Conservation (phyloP, 2,113 vertebrate genomes). For the Gallinago paraguaiae region DNA sequence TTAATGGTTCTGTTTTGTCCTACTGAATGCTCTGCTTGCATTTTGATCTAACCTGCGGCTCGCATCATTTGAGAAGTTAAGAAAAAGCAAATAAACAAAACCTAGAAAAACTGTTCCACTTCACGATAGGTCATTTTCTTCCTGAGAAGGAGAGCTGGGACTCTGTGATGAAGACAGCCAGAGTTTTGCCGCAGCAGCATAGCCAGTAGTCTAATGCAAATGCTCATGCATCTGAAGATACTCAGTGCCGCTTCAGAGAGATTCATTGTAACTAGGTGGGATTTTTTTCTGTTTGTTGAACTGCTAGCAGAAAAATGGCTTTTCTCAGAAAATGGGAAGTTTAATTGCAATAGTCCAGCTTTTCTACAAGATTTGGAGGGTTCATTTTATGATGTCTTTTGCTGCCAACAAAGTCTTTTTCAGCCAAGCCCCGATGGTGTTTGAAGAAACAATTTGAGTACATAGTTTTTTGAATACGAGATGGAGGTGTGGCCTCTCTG, state of each 20-base stretch:
- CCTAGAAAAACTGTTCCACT: not conserved
- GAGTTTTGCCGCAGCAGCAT: not conserved
- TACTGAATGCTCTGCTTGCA: not conserved
- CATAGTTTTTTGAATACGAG: not conserved
- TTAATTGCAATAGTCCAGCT: not conserved
- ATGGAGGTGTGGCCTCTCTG: not conserved
- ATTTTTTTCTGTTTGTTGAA: not conserved
- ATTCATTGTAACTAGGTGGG: not conserved
- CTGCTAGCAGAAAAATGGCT: not conserved
- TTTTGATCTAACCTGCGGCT: not conserved
- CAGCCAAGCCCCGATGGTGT: not conserved
- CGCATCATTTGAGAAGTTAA: not conserved
- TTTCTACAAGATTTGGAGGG: not conserved
- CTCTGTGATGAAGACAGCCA: not conserved
- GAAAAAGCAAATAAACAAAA: not conserved
- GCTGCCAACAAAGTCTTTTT: not conserved
- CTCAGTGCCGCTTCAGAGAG: not conserved
- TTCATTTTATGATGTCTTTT: not conserved
- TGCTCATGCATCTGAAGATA: not conserved
- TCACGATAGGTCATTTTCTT: not conserved
- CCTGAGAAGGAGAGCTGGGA: not conserved
- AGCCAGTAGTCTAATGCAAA: not conserved
- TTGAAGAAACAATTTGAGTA: not conserved
- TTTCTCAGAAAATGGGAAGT: not conserved
- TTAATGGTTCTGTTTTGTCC: not conserved